Evolutionary conservation across 2,888 invertebrate species (phyloP).

Genomic region (Nymphalis c-album): DNA sequence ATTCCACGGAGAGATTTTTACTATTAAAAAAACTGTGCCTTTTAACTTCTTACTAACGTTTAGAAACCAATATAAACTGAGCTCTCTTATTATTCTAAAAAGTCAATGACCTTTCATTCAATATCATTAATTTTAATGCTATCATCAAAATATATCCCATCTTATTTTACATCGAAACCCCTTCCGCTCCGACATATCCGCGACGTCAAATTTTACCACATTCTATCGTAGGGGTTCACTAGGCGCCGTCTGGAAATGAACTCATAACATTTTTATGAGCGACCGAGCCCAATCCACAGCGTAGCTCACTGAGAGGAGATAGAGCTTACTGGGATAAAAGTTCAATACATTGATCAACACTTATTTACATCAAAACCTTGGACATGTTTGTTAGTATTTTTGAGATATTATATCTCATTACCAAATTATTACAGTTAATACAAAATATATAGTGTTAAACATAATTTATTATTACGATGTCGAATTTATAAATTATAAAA

Average conservation of each 20-base stretch:
- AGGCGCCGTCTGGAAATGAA: conserved; percentile 60
- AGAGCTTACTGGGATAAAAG: conserved; percentile 17
- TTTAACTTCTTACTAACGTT: neutral
- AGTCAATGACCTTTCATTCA: neutral
- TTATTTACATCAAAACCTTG: neutral
- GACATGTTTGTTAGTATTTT: neutral
- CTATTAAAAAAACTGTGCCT: neutral
- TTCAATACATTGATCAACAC: neutral
- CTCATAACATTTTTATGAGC: conserved; percentile 78
- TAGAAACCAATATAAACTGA: neutral
- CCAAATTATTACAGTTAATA: too few relatives aligned
- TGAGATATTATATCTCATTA: neutral
- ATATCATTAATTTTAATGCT: conserved; percentile 9
- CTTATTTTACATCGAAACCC: conserved; percentile 30
- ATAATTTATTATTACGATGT: too few relatives aligned
- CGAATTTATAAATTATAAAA: too few relatives aligned
- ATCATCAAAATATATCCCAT: conserved; percentile 9
- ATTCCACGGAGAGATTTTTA: neutral
- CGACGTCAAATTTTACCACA: conserved; percentile 42
- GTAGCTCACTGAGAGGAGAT: conserved; percentile 23
- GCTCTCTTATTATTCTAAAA: neutral
- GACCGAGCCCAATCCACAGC: conserved; percentile 42
- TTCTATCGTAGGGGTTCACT: conserved; percentile 39
- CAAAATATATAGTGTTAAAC: too few relatives aligned
- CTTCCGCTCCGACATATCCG: conserved; percentile 32